These are phyloP conservation scores for Leuciscus waleckii DNA, from an alignment of 2,797 vertebrate species.

Conservation along the genomic window DNA sequence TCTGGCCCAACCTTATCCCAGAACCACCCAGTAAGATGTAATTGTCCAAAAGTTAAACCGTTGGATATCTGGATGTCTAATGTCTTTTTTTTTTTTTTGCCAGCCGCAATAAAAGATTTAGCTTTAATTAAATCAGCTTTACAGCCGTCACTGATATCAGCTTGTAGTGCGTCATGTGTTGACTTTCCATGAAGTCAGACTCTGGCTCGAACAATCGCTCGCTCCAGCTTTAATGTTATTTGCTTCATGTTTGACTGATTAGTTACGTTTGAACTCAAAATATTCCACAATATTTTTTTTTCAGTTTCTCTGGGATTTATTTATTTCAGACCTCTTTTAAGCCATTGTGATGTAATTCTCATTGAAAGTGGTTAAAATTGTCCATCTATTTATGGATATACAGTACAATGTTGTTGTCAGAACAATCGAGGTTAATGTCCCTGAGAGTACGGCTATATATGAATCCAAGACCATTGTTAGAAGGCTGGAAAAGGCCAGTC, in stretches of 20 bases:
- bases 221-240: neutral
- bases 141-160: constrained; percentile 9
- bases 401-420: constrained; percentile 2
- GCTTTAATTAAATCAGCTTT: constrained; percentile 22
- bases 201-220: constrained; percentile 15
- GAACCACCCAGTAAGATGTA: neutral
- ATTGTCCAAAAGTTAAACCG: constrained; percentile 11
- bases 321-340: constrained; percentile 29
- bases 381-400: constrained; percentile 33
- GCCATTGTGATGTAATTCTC: constrained; percentile 32
- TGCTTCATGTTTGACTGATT: neutral
- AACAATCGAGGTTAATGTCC: constrained; percentile 29
- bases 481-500: constrained; percentile 16
- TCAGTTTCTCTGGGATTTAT: neutral
- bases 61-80: neutral
- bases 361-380: constrained; percentile 6
- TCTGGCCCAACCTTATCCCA: neutral
- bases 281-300: neutral
- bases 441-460: neutral
- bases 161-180: constrained; percentile 38
- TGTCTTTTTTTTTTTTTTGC: neutral
- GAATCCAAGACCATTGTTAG: constrained; percentile 40
- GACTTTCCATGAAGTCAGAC: constrained; percentile 27
- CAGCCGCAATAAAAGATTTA: neutral
- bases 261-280: neutral